Percentiles rank a stretch among this genome's conserved stretches.
Conservation (phyloP, 2,888 invertebrate species). For the Opisthograptis luteolata region DNA sequence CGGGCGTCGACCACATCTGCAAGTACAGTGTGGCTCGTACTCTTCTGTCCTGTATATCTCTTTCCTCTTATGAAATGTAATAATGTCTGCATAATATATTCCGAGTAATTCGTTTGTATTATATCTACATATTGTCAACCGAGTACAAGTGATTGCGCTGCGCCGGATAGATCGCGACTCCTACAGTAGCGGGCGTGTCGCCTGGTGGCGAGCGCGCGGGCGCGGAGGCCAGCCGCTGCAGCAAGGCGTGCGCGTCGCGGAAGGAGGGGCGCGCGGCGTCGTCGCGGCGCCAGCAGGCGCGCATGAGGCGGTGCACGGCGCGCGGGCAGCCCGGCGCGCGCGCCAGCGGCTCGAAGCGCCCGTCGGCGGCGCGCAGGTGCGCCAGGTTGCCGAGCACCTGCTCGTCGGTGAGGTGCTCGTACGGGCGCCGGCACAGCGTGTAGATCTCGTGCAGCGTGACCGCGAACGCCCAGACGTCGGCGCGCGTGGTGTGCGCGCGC, state of each 20-base stretch:
- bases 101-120: no score
- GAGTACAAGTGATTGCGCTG: no score
- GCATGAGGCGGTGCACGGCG: slow-evolving; percentile 93
- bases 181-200: neutral
- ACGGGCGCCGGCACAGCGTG: slow-evolving; percentile 91
- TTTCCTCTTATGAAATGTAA: no score
- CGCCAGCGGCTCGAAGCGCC: slow-evolving; percentile 85
- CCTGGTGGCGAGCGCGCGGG: neutral
- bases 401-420: slow-evolving; percentile 89
- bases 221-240: slow-evolving; percentile 82
- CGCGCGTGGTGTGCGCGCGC: slow-evolving; percentile 94
- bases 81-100: no score
- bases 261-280: slow-evolving; percentile 91
- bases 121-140: no score
- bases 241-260: slow-evolving; percentile 91
- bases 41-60: no score
- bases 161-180: no score
- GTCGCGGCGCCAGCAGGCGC: slow-evolving; percentile 93
- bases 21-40: no score
- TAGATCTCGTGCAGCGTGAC: slow-evolving; percentile 95
- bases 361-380: slow-evolving; percentile 87
- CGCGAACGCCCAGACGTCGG: slow-evolving; percentile 96
- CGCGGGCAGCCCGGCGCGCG: slow-evolving; percentile 89
- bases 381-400: slow-evolving; percentile 92
- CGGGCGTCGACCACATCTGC: neutral